Evolutionary conservation across 2,113 vertebrate genomes (phyloP).

Genomic region (Sorex araneus): DNA sequence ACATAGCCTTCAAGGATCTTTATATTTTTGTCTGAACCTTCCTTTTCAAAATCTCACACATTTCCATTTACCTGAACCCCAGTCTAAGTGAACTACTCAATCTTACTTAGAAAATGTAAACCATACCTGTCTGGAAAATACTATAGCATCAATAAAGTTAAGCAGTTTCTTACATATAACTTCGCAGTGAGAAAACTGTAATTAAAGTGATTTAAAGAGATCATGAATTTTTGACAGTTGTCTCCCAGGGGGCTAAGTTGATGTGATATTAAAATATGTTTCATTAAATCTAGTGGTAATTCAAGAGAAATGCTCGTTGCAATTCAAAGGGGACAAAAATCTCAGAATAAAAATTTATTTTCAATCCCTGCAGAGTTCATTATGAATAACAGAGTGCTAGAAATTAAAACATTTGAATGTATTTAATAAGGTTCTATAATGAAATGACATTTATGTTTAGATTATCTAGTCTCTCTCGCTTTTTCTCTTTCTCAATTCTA

Average conservation of each 20-base stretch:
- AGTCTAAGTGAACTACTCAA: background rate
- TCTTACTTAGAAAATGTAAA: background rate
- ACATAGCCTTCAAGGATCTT: background rate
- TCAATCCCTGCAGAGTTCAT: conserved; percentile 81
- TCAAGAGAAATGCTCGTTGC: conserved; percentile 75
- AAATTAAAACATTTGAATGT: conserved; percentile 84
- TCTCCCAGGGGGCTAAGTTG: conserved; percentile 64
- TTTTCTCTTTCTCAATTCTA: conserved; percentile 67
- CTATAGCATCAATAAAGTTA: conserved; percentile 52
- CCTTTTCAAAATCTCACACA: conserved; percentile 29
- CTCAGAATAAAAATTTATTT: conserved; percentile 78
- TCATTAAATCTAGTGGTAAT: conserved; percentile 77
- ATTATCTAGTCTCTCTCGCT: conserved; percentile 43
- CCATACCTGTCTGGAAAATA: conserved; percentile 43
- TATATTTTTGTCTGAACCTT: conserved; percentile 20
- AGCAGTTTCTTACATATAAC: conserved; percentile 50
- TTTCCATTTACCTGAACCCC: background rate
- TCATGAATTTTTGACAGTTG: conserved; percentile 72
- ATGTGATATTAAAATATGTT: conserved; percentile 78
- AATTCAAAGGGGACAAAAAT: conserved; percentile 78
- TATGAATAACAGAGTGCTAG: conserved; percentile 76
- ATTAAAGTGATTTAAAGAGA: conserved; percentile 81
- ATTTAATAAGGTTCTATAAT: conserved; percentile 78
- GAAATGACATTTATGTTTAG: conserved; percentile 77
- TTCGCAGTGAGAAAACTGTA: conserved; percentile 72